These are phyloP conservation scores for Hypolimnas misippus DNA, from an alignment of 2,888 invertebrate genomes.

Conservation along the genomic window DNA sequence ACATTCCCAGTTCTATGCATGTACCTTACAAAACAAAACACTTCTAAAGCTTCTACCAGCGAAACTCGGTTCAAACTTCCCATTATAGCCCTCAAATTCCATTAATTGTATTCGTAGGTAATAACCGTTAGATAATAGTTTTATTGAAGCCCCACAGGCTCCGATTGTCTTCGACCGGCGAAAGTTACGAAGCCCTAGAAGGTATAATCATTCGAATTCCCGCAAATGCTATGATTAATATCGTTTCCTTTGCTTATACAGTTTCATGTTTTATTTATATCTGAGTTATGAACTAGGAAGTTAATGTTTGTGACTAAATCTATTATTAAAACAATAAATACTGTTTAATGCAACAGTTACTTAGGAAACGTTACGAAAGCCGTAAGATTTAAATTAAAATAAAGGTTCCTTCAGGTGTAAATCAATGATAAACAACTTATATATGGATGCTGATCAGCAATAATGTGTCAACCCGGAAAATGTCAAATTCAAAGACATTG, in stretches of 20 bases:
- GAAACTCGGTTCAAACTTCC: too few species aligned
- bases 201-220: constrained; percentile 1
- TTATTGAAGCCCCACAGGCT: background rate
- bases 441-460: too few species aligned
- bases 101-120: background rate
- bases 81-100: too few species aligned
- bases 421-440: too few species aligned
- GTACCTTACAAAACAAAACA: background rate
- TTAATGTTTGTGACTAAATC: too few species aligned
- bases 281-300: background rate
- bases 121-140: background rate
- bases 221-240: background rate
- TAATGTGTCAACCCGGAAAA: too few species aligned
- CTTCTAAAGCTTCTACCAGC: background rate
- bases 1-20: background rate
- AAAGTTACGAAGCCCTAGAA: background rate
- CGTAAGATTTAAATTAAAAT: too few species aligned
- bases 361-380: too few species aligned
- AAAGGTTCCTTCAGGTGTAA: too few species aligned
- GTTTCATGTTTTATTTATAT: constrained; percentile 4
- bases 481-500: too few species aligned
- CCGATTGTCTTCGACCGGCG: constrained; percentile 6
- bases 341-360: too few species aligned
- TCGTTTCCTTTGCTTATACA: background rate
- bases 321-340: too few species aligned